These are phyloP conservation scores for Eretmocerus hayati DNA, from an alignment of 2,888 invertebrate genomes.

Conservation along the genomic window DNA sequence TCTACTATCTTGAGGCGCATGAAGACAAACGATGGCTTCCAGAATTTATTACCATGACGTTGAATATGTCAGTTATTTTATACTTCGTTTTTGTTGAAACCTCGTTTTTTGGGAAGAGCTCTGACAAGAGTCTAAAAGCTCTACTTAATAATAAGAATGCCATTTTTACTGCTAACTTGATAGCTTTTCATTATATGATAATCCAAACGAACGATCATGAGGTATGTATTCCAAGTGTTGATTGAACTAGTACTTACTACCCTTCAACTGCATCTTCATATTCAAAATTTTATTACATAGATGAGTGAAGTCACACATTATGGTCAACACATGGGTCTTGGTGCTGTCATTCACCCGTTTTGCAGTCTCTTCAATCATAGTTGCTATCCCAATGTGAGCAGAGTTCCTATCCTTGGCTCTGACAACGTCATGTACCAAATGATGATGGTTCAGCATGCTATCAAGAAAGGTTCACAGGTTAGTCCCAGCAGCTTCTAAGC, in stretches of 20 bases:
- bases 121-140: conserved; percentile 34
- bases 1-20: conserved; percentile 64
- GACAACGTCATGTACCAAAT: conserved; percentile 44
- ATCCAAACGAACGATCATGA: conserved; percentile 77
- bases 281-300: background rate
- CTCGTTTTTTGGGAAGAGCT: conserved; percentile 49
- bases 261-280: too few species aligned
- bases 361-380: conserved; percentile 80
- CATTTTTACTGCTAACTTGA: conserved; percentile 55
- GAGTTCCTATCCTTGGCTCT: conserved; percentile 48
- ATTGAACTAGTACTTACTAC: background rate
- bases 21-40: conserved; percentile 55
- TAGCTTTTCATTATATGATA: conserved; percentile 72
- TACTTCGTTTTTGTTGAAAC: conserved; percentile 56
- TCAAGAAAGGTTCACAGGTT: conserved; percentile 55
- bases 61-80: conserved; percentile 58
- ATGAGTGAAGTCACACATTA: background rate
- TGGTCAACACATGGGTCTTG: background rate
- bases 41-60: conserved; percentile 65
- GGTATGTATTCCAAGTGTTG: conserved; percentile 20
- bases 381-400: conserved; percentile 74
- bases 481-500: background rate
- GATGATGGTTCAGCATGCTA: conserved; percentile 57
- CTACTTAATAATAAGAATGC: conserved; percentile 36
- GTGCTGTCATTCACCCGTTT: conserved; percentile 33